Evolutionary conservation across 64 coral and sea anemone genomes (phyloP), one percentile per base, ranked within the genome.

Genomic region (Actinia equina): DNA sequence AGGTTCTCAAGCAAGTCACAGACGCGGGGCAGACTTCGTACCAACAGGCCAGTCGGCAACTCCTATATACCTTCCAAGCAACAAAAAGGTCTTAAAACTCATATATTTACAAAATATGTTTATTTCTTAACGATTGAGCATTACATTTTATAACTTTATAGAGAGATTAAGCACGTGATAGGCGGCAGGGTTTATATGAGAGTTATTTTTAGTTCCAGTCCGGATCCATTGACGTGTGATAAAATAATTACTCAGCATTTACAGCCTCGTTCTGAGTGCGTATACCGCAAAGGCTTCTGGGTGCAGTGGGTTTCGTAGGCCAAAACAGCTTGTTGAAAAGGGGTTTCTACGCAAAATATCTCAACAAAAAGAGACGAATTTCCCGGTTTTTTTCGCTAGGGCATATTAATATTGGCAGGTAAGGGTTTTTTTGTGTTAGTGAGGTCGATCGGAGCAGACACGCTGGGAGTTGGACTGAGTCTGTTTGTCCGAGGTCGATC

Each of bases 231-330:
- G 78, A 81, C 43, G 42, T 81, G 41, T 37, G 41, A 81, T 7
- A 74, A 41, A 78, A 81, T 81, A 81, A 81, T 81, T 81, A 81
- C 78, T 81, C 78, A 52, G 78, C 77, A 81, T 44, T 81, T 81
- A 7, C 44, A 81, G 78, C 78, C 78, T 81, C 78, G 78, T 81
- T 81, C 49, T 81, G 78, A 81, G 78, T 2, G 2, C 5, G 0
- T 16, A 57, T 12, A 18, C n/a, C 78, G 78, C 78, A 81, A 81
- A 81, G 78, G 18, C n/a, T 81, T 51, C 78, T 81, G 78, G 78
- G 44, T 9, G 49, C 44, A 49, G 42, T 81, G 18, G 49, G 78
- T 81, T 74, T 74, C 78, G 78, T 81, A 22, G 78, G 42, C 78
- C 78, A 81, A 81, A 81, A 81, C 78, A 81, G 78, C 78, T 81